Percentiles rank a stretch among this genome's conserved stretches.
Conservation (phyloP, 2,888 invertebrate genomes). For the Heliconius ismenius region DNA sequence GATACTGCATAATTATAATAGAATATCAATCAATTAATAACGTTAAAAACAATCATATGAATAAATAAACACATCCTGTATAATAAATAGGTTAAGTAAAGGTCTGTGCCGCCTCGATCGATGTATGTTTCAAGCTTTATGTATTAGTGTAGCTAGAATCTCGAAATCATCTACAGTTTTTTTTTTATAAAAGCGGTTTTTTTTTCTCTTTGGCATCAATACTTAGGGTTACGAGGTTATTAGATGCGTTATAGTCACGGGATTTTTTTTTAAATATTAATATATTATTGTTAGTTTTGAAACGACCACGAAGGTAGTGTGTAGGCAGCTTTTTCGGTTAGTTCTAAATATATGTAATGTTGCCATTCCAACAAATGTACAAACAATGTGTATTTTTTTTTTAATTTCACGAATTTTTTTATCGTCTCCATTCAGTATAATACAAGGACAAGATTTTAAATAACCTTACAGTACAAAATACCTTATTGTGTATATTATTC, state of each 20-base stretch:
- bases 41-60: not conserved
- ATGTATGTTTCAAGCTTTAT: slow-evolving; percentile 43
- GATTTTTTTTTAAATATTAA: slow-evolving; percentile 4
- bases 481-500: slow-evolving; percentile 73
- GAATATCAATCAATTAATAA: not conserved
- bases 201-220: slow-evolving; percentile 8
- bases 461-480: slow-evolving; percentile 81
- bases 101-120: slow-evolving; percentile 44
- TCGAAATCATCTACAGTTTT: slow-evolving; percentile 24
- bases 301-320: slow-evolving; percentile 16
- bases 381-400: slow-evolving; percentile 42
- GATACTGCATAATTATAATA: not conserved
- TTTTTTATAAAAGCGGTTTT: slow-evolving; percentile 1
- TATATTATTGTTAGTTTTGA: slow-evolving; percentile 7
- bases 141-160: slow-evolving; percentile 40
- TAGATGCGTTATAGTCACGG: slow-evolving; percentile 28
- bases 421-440: slow-evolving; percentile 29
- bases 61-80: slow-evolving; percentile 40
- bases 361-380: slow-evolving; percentile 55
- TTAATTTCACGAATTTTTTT: slow-evolving; percentile 26
- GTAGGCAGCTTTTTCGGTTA: slow-evolving; percentile 55
- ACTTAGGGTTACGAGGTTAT: slow-evolving; percentile 27
- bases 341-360: slow-evolving; percentile 48
- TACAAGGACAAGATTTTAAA: slow-evolving; percentile 41
- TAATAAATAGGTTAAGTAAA: slow-evolving; percentile 43